A percentile compares a stretch with the other conserved stretches of the same genome.
Conservation (phyloP, 2,888 invertebrate species). For the Sarcophaga rosellei region DNA sequence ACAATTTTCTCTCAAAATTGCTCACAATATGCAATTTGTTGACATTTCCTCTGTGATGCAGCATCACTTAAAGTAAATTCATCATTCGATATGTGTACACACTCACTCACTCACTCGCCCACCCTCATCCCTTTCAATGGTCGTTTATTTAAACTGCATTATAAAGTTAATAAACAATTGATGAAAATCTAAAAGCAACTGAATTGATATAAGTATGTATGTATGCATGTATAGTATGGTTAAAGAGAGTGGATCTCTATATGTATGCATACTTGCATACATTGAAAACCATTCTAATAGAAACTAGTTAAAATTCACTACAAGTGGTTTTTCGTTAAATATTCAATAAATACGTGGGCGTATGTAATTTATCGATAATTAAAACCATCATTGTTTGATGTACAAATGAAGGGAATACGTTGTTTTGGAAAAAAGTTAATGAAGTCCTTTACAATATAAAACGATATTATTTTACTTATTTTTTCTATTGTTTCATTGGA, state of each 20-base stretch:
- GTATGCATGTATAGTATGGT: neutral
- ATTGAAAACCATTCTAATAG: neutral
- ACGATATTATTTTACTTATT: too few relatives aligned
- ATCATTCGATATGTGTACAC: slow-evolving; percentile 22
- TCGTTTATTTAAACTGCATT: slow-evolving; percentile 14
- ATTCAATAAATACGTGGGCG: too few relatives aligned
- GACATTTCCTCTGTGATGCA: neutral
- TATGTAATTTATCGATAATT: too few relatives aligned
- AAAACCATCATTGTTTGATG: too few relatives aligned
- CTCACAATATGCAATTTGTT: neutral
- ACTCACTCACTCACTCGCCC: neutral
- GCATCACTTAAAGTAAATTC: slow-evolving; percentile 40
- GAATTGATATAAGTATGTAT: neutral
- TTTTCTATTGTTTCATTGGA: too few relatives aligned
- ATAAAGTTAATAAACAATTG: slow-evolving; percentile 34
- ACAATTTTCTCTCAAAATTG: neutral
- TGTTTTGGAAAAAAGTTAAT: too few relatives aligned
- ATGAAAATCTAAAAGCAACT: slow-evolving; percentile 34
- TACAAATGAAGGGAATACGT: too few relatives aligned
- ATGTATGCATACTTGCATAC: neutral
- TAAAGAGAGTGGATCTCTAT: neutral
- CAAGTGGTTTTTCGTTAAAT: too few relatives aligned
- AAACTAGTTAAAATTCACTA: too few relatives aligned
- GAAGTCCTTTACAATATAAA: too few relatives aligned
- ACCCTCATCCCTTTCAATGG: neutral